Percentiles rank a stretch among this genome's conserved stretches.
phyloP scores from a whole-genome alignment of 2,797 vertebrate genomes.

The Anas acuta region DNA sequence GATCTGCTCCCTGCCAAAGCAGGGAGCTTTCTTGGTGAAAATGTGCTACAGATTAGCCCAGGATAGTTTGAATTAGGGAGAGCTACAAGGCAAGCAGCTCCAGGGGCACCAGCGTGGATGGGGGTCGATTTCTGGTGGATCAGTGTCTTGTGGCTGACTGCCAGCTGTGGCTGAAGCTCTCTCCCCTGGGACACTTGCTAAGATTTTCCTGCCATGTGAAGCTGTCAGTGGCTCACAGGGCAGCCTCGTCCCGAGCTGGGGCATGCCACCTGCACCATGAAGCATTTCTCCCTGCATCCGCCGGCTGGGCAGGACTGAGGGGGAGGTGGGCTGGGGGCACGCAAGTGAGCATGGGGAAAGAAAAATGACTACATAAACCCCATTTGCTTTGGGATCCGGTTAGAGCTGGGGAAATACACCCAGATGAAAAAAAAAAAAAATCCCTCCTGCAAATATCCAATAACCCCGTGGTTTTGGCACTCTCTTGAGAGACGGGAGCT shows the following conservation, averaged over 20 bases:
- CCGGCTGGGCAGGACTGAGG: neutral
- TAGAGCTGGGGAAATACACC: neutral
- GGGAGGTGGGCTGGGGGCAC: neutral
- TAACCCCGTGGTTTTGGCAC: neutral
- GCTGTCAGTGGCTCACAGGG: neutral
- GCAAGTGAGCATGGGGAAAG: neutral
- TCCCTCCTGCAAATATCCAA: neutral
- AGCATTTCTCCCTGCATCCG: rapidly evolving
- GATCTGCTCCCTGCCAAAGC: neutral
- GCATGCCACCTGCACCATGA: neutral
- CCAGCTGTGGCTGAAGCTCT: neutral
- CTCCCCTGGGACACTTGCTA: neutral
- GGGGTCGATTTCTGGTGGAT: neutral
- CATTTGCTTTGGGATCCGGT: neutral
- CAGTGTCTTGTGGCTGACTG: neutral
- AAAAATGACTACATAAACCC: neutral
- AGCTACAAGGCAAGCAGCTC: neutral
- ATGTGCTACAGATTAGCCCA: neutral
- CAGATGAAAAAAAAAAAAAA: too few relatives aligned
- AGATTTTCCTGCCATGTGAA: neutral
- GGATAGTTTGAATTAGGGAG: neutral
- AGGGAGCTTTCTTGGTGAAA: neutral
- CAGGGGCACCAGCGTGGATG: neutral
- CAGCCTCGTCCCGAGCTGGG: neutral
- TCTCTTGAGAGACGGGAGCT: neutral